Evolutionary conservation across 2,888 invertebrate species (phyloP).

Genomic region (Lysandra bellargus): DNA sequence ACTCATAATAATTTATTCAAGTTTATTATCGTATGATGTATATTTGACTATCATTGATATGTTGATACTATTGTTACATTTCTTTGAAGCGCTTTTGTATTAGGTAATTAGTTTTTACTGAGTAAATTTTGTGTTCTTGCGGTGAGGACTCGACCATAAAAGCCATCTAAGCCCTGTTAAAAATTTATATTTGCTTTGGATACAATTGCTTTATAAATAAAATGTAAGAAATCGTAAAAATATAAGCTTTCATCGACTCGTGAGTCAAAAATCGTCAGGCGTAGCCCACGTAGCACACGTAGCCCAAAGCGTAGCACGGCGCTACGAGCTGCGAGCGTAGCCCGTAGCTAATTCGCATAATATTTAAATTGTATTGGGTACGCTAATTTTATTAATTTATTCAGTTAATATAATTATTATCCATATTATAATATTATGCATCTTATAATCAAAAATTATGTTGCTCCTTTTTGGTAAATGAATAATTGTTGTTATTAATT

Average conservation of each 20-base stretch:
- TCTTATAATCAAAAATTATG: not conserved
- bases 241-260: not conserved
- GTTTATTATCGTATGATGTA: not conserved
- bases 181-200: not conserved
- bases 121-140: not conserved
- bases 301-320: too few species aligned
- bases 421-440: too few species aligned
- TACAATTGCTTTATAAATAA: not conserved
- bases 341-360: not conserved
- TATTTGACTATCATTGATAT: not conserved
- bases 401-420: too few species aligned
- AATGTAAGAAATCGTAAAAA: not conserved
- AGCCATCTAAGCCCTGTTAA: not conserved
- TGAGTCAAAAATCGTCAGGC: not conserved
- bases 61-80: constrained; percentile 4
- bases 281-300: too few species aligned
- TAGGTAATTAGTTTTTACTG: not conserved
- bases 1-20: constrained; percentile 1
- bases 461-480: not conserved
- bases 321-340: not conserved
- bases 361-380: too few species aligned
- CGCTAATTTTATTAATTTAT: too few species aligned
- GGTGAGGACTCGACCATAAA: not conserved
- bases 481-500: not conserved
- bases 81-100: not conserved